These are phyloP conservation scores for Pao palembangensis DNA, from an alignment of 2,113 vertebrate species.

Conservation along the genomic window DNA sequence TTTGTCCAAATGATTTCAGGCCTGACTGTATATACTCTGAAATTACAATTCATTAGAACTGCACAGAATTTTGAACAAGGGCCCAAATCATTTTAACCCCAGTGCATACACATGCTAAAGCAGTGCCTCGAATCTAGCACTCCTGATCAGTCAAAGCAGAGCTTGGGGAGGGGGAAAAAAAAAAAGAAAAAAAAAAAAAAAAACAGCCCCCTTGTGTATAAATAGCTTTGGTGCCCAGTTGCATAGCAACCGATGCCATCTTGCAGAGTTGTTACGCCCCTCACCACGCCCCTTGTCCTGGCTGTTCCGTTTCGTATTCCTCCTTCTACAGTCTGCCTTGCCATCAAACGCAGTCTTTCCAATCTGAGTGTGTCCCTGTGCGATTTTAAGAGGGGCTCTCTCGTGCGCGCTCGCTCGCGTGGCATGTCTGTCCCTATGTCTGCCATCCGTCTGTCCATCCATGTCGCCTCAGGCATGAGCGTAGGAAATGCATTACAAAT, in stretches of 20 bases:
- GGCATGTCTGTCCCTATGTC: conserved; percentile 16
- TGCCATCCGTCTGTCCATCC: conserved; percentile 23
- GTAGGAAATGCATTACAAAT: conserved; percentile 93
- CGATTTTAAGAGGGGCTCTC: conserved; percentile 48
- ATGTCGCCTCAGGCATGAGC: conserved; percentile 73
- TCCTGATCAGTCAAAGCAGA: conserved; percentile 60
- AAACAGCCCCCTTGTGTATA: conserved; percentile 70
- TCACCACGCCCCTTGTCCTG: conserved; percentile 78
- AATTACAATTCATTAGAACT: too few species aligned
- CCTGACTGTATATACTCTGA: too few species aligned
- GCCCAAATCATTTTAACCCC: neutral
- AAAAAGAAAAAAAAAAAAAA: neutral
- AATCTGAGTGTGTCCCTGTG: conserved; percentile 28
- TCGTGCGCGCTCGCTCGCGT: conserved; percentile 34
- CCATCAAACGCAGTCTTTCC: conserved; percentile 51
- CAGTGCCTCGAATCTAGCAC: conserved; percentile 45
- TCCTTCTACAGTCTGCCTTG: conserved; percentile 59
- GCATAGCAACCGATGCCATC: conserved; percentile 83
- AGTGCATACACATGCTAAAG: conserved; percentile 38
- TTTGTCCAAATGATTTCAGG: too few species aligned
- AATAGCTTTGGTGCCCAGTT: conserved; percentile 80
- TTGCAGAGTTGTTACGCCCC: conserved; percentile 76
- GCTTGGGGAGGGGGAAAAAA: conserved; percentile 65
- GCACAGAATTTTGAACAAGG: neutral
- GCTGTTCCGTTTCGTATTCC: conserved; percentile 72